These are phyloP conservation scores for Lithophane socia DNA, from an alignment of 2,888 invertebrate species.

Conservation along the genomic window DNA sequence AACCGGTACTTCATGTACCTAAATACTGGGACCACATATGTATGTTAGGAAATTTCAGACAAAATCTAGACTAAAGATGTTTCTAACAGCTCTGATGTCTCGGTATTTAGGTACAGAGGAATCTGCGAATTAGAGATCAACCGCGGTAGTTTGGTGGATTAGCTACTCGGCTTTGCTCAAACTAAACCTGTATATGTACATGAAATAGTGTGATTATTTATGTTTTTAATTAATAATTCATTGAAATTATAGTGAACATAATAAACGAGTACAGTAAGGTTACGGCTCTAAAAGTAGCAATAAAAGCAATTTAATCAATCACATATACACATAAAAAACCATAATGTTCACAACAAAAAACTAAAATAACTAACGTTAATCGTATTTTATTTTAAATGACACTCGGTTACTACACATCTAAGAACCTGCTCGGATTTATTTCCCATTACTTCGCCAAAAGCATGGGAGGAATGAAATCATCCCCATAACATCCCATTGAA, in stretches of 20 bases:
- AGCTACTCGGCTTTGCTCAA: not conserved
- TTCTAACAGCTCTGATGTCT: conserved; percentile 67
- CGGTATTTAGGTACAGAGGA: conserved; percentile 64
- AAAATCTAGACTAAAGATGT: conserved; percentile 60
- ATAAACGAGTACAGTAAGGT: no score
- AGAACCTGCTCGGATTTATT: not conserved
- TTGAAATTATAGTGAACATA: not conserved
- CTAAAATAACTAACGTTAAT: not conserved
- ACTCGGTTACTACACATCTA: not conserved
- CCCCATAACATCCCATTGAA: conserved; percentile 54
- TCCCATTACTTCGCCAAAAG: not conserved
- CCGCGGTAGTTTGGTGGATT: conserved; percentile 1
- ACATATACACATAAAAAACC: not conserved
- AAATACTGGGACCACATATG: conserved; percentile 69
- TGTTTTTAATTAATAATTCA: not conserved
- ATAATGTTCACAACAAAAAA: not conserved
- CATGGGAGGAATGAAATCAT: conserved; percentile 25
- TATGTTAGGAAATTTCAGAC: conserved; percentile 44
- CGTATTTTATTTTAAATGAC: not conserved
- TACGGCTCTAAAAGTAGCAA: not conserved
- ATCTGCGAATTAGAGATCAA: conserved; percentile 33
- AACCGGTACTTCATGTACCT: conserved; percentile 58
- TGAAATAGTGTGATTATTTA: not conserved
- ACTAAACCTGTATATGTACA: not conserved
- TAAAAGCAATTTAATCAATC: not conserved